These are phyloP conservation scores for Bolborhynchus lineola DNA, from an alignment of 2,113 vertebrate species.

Conservation along the genomic window DNA sequence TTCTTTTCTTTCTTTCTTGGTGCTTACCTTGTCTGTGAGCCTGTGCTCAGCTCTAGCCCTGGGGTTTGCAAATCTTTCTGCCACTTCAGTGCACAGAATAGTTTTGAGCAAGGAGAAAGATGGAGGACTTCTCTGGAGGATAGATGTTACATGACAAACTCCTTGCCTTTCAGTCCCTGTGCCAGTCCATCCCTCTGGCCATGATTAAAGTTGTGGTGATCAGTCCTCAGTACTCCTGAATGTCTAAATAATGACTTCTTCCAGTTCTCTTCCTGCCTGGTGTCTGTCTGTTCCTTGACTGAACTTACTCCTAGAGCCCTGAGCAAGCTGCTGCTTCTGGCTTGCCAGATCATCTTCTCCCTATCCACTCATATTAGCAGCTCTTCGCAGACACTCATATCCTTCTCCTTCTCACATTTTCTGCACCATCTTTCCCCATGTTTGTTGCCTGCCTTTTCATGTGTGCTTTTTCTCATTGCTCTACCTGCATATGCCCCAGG, in stretches of 20 bases:
- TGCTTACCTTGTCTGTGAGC: not conserved
- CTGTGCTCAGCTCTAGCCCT: not conserved
- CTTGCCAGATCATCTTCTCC: not conserved
- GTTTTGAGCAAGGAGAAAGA: not conserved
- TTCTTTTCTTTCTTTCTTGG: not conserved
- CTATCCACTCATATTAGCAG: not conserved
- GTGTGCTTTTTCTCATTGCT: not conserved
- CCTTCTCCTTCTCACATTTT: not conserved
- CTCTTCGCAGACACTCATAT: not conserved
- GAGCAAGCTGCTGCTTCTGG: not conserved
- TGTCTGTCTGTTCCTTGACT: constrained; percentile 53
- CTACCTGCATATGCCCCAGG: not conserved
- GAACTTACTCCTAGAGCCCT: constrained; percentile 22
- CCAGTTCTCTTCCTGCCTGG: constrained; percentile 34
- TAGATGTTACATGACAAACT: not conserved
- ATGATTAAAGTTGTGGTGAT: constrained; percentile 61
- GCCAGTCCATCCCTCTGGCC: constrained; percentile 54
- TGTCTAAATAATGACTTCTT: constrained; percentile 64
- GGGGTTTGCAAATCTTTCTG: not conserved
- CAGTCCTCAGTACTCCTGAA: constrained; percentile 56
- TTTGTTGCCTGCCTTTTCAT: not conserved
- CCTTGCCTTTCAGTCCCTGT: constrained; percentile 46
- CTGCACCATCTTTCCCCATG: not conserved
- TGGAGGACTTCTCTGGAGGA: not conserved
- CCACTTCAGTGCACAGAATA: not conserved